Evolutionary conservation across 2,113 vertebrate genomes (phyloP).

Genomic region (Strix uralensis): DNA sequence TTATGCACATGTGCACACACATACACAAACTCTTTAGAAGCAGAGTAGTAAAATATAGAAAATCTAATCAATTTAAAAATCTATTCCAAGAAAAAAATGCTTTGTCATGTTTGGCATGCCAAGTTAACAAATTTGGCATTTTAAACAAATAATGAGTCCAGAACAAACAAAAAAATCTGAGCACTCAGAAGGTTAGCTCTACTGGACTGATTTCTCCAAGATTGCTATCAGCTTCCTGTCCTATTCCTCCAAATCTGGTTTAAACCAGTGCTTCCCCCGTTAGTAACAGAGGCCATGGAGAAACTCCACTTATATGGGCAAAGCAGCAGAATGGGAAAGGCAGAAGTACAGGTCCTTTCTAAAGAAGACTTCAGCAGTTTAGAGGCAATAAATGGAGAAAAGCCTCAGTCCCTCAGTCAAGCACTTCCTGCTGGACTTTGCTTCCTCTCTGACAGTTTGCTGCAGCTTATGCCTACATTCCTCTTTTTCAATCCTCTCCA

Average conservation of each 20-base stretch:
- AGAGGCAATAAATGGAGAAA: not conserved
- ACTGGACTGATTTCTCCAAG: not conserved
- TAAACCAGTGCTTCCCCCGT: rapidly evolving
- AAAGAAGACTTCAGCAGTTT: not conserved
- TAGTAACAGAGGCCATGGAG: not conserved
- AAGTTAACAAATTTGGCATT: not conserved
- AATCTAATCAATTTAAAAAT: not conserved
- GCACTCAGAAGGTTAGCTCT: not conserved
- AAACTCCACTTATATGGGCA: not conserved
- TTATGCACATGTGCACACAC: not conserved
- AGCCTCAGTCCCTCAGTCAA: not conserved
- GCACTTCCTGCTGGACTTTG: not conserved
- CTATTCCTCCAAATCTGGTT: not conserved
- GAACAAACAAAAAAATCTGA: not conserved
- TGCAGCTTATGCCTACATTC: not conserved
- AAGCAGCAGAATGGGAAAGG: not conserved
- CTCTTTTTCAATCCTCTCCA: not conserved
- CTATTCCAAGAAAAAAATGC: not conserved
- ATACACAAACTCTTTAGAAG: not conserved
- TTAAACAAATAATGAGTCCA: not conserved
- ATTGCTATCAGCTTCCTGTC: not conserved
- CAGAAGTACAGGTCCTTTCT: not conserved
- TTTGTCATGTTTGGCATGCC: not conserved
- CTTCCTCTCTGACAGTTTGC: not conserved
- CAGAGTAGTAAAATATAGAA: not conserved